A percentile compares a stretch with the other conserved stretches of the same genome.
Conservation (phyloP, 2,797 vertebrate genomes). For the Myotis myotis region DNA sequence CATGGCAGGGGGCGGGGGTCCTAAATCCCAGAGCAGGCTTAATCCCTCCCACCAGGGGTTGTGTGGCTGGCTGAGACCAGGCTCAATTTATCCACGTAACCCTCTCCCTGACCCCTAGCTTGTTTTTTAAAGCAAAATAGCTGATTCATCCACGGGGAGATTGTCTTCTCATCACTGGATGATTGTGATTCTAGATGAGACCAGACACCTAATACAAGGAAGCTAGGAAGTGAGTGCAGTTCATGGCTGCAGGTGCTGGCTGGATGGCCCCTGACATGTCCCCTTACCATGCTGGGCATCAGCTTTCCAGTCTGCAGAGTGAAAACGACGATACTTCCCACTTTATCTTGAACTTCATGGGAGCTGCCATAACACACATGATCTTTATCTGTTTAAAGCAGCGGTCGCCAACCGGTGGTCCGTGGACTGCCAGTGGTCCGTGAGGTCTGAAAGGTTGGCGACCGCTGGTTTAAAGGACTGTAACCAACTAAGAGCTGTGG, state of each 20-base stretch:
- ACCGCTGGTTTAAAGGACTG: neutral
- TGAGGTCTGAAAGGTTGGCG: no score
- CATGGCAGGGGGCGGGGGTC: neutral
- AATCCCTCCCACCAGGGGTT: neutral
- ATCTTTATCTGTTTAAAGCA: neutral
- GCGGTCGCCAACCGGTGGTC: no score
- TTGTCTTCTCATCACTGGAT: neutral
- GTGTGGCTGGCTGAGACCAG: neutral
- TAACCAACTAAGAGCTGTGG: neutral
- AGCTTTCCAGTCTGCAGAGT: neutral
- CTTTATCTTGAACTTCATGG: neutral
- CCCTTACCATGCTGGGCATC: fast-evolving
- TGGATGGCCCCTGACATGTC: no score
- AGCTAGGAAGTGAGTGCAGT: neutral
- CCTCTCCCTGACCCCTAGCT: neutral
- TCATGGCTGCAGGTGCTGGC: neutral
- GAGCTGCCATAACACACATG: neutral
- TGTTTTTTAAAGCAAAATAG: neutral
- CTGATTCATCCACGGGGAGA: neutral
- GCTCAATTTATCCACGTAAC: neutral
- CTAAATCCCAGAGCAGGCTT: neutral
- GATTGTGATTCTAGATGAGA: neutral
- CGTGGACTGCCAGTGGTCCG: no score
- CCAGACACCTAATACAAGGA: neutral
- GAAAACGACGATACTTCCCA: neutral